Conservation (phyloP, 2,888 invertebrate species). For the Drosophila peninsularis region DNA sequence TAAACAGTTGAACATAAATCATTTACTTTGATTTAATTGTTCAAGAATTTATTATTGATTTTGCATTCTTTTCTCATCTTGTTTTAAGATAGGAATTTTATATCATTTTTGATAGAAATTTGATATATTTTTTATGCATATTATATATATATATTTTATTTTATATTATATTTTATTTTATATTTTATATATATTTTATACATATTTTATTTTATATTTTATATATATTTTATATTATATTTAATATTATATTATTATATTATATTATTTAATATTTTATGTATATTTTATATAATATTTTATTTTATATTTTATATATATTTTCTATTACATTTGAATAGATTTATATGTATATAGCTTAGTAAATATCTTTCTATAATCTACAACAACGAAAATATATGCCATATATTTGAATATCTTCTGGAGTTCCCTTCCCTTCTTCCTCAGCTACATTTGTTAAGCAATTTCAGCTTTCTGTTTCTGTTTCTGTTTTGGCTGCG, state of each 20-base stretch:
- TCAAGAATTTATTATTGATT: background rate
- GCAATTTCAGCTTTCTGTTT: conserved; percentile 50
- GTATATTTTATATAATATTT: background rate
- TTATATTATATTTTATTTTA: background rate
- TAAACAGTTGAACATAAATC: background rate
- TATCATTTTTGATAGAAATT: too few species aligned
- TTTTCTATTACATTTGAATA: background rate
- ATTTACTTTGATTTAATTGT: background rate
- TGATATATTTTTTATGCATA: too few species aligned
- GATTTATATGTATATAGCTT: background rate
- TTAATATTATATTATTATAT: background rate
- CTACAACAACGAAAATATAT: background rate
- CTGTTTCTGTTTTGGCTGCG: conserved; percentile 19
- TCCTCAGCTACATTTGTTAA: conserved; percentile 33
- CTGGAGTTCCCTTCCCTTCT: conserved; percentile 30
- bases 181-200: too few species aligned
- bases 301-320: background rate
- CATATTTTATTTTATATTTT: background rate
- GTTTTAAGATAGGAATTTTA: background rate
- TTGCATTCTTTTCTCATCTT: background rate
- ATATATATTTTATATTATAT: background rate
- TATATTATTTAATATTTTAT: background rate
- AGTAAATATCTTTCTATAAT: background rate
- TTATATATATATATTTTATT: too few species aligned
- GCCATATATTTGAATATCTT: conserved; percentile 24